phyloP scores from a whole-genome alignment of 2,888 invertebrate species.

The Therioaphis trifolii region DNA sequence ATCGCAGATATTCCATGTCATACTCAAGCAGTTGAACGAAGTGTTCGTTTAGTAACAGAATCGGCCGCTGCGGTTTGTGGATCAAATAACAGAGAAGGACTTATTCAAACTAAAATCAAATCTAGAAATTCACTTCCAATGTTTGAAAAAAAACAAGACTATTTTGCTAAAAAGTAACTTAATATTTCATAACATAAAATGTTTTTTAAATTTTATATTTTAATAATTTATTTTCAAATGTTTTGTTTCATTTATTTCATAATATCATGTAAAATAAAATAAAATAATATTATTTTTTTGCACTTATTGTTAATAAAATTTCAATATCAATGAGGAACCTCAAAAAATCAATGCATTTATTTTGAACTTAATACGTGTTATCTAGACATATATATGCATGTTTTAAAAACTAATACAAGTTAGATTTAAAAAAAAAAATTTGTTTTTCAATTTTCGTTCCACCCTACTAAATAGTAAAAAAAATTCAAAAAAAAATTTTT shows the following conservation, averaged over 20 bases:
- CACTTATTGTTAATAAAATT: not conserved
- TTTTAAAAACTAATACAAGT: too few species aligned
- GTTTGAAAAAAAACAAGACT: not conserved
- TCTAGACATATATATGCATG: too few species aligned
- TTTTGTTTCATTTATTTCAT: not conserved
- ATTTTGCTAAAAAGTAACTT: not conserved
- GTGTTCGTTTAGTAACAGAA: not conserved
- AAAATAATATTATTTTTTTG: not conserved
- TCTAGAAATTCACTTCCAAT: not conserved
- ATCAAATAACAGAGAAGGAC: not conserved
- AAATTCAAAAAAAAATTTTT: too few species aligned
- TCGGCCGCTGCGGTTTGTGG: not conserved
- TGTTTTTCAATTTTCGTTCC: too few species aligned
- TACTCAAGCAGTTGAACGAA: constrained; percentile 2
- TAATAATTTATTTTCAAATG: constrained; percentile 8
- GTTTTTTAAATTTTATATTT: not conserved
- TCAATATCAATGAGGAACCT: not conserved
- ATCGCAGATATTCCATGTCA: not conserved
- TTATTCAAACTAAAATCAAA: not conserved
- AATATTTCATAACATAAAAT: constrained; percentile 9
- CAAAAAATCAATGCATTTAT: not conserved
- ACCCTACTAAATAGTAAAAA: too few species aligned
- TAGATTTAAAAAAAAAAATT: too few species aligned
- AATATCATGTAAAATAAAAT: not conserved
- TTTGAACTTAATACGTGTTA: too few species aligned